Conservation (phyloP, 2,888 invertebrate species). For the Volucella zonaria region DNA sequence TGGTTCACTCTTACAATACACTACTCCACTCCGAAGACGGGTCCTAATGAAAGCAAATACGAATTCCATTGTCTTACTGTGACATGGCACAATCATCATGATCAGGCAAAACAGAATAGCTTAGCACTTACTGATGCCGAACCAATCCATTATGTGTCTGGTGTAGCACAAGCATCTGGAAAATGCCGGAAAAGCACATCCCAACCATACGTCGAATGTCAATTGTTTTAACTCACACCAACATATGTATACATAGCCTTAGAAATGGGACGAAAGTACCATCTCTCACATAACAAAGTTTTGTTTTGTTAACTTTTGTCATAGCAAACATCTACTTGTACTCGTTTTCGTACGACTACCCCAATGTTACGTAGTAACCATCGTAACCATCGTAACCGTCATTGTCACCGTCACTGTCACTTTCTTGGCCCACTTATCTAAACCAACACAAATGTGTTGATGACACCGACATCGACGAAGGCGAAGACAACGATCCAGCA, state of each 20-base stretch:
- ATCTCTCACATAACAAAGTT: slow-evolving; percentile 61
- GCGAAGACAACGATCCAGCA: slow-evolving; percentile 12
- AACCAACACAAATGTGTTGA: not conserved
- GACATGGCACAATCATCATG: slow-evolving; percentile 56
- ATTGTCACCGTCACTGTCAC: not conserved
- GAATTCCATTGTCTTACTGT: slow-evolving; percentile 29
- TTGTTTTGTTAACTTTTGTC: slow-evolving; percentile 57
- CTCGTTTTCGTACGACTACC: not conserved
- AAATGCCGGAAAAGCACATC: slow-evolving; percentile 37
- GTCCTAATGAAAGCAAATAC: slow-evolving; percentile 17
- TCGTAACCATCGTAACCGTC: not conserved
- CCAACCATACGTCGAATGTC: slow-evolving; percentile 54
- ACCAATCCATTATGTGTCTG: slow-evolving; percentile 29
- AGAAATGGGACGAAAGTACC: slow-evolving; percentile 29
- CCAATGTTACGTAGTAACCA: not conserved
- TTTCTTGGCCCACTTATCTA: slow-evolving; percentile 1
- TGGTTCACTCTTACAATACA: not conserved
- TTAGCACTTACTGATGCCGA: slow-evolving; percentile 36
- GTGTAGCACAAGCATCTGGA: not conserved
- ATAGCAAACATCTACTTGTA: not conserved
- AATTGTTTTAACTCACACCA: slow-evolving; percentile 29
- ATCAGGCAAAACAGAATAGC: slow-evolving; percentile 53
- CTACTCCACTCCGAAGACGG: not conserved
- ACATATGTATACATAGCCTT: not conserved
- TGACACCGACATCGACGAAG: slow-evolving; percentile 2